These are phyloP conservation scores for Fragum fragum DNA, from an alignment of 2,888 invertebrate species.

Conservation along the genomic window DNA sequence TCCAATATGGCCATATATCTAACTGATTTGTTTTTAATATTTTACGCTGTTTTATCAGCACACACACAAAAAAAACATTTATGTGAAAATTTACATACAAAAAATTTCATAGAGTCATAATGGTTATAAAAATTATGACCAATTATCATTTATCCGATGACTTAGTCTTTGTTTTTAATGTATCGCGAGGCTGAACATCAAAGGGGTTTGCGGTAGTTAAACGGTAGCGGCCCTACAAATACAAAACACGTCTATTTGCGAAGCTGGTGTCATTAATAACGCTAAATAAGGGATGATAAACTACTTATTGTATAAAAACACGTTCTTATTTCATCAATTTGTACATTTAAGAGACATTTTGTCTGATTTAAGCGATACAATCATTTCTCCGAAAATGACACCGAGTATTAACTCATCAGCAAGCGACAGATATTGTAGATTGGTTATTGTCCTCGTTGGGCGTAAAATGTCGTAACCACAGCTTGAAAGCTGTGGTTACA, in stretches of 20 bases:
- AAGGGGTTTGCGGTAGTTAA: conserved; percentile 17
- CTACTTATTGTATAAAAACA: conserved; percentile 20
- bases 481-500: too few relatives aligned
- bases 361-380: conserved; percentile 25
- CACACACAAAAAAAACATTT: background rate
- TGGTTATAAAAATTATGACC: conserved; percentile 9
- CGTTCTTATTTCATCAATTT: conserved; percentile 19
- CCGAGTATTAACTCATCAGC: too few relatives aligned
- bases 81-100: background rate
- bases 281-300: conserved; percentile 22
- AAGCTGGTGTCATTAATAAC: conserved; percentile 22
- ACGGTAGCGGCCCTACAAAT: conserved; percentile 10
- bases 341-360: conserved; percentile 30
- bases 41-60: background rate
- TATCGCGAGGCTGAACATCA: conserved; percentile 4
- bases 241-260: conserved; percentile 13
- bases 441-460: too few relatives aligned
- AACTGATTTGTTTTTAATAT: background rate
- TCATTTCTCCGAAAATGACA: conserved; percentile 25
- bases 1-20: too few relatives aligned
- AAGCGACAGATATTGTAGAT: too few relatives aligned
- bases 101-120: conserved; percentile 1
- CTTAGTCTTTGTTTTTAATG: conserved; percentile 27
- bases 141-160: conserved; percentile 31
- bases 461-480: too few relatives aligned